Evolutionary conservation across 2,888 invertebrate species (phyloP), one percentile per base, ranked within the genome.

Genomic region (Axea sp.): DNA sequence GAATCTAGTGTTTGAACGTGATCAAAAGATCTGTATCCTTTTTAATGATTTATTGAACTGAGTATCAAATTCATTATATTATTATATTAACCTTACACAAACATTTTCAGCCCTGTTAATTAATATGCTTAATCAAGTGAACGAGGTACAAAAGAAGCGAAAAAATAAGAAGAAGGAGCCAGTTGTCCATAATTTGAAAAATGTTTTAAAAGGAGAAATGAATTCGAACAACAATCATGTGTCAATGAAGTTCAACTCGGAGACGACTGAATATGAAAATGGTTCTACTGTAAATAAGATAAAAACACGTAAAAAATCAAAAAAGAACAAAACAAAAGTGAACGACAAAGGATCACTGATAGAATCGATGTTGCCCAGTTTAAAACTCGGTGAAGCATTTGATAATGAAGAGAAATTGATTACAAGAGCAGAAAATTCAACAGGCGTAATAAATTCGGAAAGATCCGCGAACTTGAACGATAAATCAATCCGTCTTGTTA

Each of bases 21-120:
- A 88, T 49, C 79, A 85, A 41, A 87, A 88, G 81, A 88, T 88
- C 62, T 81, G 88, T 88, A 87, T 85, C 84, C 83, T 84, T 81
- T 75, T n/a, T 6, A 26, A 31, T 9, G 12, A 9, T 0, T 14
- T 26, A 9, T 26, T 24, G 12, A 19, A 31, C 7, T 3, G 3
- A 3, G 6, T 22, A 35, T 28, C 9, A 37, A 17, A 26, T 17
- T 17, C 28, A 37, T 12, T 26, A n/a, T 8, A n/a, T 26, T 17
- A 30, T 7, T n/a, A 7, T 45, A 19, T 37, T 5, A 9, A 62
- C 39, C 26, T 33, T 53, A 55, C 53, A 55, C 41, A 12, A 11
- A 26, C 1, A 17, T 41, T 19, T 11, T 9, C 45, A 82, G 81
- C 80, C 62, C 68, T 73, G 11, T 39, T 82, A 22, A 77, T 81